Percentiles rank a stretch among this genome's conserved stretches.
Evolutionary conservation across 2,113 vertebrate species (phyloP).

Genomic region (Elephas maximus): DNA sequence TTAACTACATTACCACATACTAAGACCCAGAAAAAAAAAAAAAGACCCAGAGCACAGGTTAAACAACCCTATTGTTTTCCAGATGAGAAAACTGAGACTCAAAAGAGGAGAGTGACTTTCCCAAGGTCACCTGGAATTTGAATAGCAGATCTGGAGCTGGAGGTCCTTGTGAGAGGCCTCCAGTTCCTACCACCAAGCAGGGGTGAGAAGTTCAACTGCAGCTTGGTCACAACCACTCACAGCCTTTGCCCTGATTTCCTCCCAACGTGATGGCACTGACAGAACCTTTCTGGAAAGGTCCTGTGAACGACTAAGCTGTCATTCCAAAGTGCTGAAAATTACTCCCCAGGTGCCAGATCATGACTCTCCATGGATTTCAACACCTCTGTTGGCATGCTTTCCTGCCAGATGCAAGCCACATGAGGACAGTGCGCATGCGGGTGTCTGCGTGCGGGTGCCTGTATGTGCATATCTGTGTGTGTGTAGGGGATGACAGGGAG

Average conservation of each 20-base stretch:
- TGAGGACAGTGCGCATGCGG: neutral
- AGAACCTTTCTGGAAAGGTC: constrained; percentile 63
- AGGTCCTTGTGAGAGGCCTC: neutral
- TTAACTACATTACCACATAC: neutral
- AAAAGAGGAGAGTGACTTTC: neutral
- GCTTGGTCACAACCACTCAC: neutral
- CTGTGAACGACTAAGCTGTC: constrained; percentile 71
- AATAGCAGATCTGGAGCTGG: neutral
- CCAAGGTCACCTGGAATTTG: neutral
- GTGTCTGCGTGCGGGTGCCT: neutral
- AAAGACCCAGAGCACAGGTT: neutral
- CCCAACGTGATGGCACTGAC: neutral
- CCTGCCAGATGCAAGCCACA: constrained; percentile 58
- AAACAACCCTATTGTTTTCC: neutral
- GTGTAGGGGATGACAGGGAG: neutral
- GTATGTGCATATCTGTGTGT: neutral
- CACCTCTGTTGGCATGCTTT: constrained; percentile 67
- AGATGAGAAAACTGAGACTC: neutral
- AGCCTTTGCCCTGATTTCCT: constrained; percentile 52
- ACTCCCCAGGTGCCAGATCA: constrained; percentile 74
- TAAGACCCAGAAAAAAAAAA: neutral
- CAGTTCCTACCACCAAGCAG: fast-evolving
- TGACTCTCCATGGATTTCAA: constrained; percentile 78
- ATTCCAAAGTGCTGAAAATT: constrained; percentile 75
- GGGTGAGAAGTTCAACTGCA: constrained; percentile 70